These are phyloP conservation scores for Pharmacophagus antenor DNA, from an alignment of 2,888 invertebrate species.

Conservation along the genomic window DNA sequence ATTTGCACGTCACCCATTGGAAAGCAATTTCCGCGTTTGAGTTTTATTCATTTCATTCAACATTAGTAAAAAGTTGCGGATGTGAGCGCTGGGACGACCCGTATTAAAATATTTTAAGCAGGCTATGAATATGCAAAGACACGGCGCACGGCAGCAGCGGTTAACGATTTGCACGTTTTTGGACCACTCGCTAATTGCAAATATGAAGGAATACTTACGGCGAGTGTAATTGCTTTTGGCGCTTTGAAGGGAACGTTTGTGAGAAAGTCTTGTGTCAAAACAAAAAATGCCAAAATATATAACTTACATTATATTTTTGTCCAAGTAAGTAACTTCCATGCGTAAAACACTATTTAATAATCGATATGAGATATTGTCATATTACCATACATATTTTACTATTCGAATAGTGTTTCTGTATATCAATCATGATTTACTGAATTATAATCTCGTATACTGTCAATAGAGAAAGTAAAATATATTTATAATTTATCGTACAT, in stretches of 20 bases:
- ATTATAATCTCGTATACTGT: too few species aligned
- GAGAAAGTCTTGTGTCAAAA: constrained; percentile 35
- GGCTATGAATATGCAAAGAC: constrained; percentile 80
- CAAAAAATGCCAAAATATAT: background rate
- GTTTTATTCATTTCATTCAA: constrained; percentile 48
- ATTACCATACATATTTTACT: too few species aligned
- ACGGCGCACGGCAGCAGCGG: constrained; percentile 69
- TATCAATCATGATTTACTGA: too few species aligned
- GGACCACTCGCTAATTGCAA: constrained; percentile 78
- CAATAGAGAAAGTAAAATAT: too few species aligned
- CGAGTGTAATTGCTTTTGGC: constrained; percentile 75
- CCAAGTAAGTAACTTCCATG: too few species aligned
- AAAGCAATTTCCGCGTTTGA: constrained; percentile 27
- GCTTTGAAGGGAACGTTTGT: constrained; percentile 62
- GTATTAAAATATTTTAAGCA: constrained; percentile 80
- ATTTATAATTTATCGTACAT: too few species aligned
- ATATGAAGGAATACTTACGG: constrained; percentile 78
- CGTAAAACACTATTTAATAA: too few species aligned
- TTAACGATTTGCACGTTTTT: constrained; percentile 80
- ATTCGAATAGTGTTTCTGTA: too few species aligned
- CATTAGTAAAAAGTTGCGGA: constrained; percentile 70
- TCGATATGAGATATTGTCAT: too few species aligned
- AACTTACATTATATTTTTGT: background rate
- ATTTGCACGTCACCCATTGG: constrained; percentile 16
- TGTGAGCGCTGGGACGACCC: constrained; percentile 63